phyloP scores from a whole-genome alignment of 2,113 vertebrate species.

The Cyprinodon brontotheroides region DNA sequence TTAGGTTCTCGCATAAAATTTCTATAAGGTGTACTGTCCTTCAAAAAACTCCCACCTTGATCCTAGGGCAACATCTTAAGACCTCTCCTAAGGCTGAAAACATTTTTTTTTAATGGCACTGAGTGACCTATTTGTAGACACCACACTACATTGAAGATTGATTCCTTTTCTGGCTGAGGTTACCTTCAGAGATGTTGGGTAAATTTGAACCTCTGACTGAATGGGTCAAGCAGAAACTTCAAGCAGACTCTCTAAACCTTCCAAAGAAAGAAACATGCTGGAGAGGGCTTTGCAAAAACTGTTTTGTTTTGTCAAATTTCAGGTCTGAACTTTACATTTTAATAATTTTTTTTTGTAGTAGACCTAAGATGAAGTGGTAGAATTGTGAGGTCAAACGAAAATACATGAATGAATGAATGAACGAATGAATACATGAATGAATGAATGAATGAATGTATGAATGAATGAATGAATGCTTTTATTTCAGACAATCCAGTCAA shows the following conservation, averaged over 20 bases:
- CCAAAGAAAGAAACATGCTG: neutral
- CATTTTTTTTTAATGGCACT: conserved; percentile 45
- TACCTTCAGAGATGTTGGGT: conserved; percentile 25
- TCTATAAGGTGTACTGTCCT: conserved; percentile 7
- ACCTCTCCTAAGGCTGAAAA: conserved; percentile 34
- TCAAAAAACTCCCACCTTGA: conserved; percentile 51
- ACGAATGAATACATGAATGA: too few species aligned
- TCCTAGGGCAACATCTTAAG: conserved; percentile 28
- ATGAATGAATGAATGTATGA: too few species aligned
- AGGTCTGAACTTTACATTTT: neutral
- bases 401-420: too few species aligned
- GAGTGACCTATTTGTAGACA: conserved; percentile 54
- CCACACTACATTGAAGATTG: conserved; percentile 48
- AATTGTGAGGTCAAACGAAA: too few species aligned
- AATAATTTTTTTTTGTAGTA: neutral
- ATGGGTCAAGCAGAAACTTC: conserved; percentile 17
- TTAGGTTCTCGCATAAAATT: neutral
- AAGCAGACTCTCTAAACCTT: conserved; percentile 19
- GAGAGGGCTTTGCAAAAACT: neutral
- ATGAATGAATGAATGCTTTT: too few species aligned
- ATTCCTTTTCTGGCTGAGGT: conserved; percentile 33
- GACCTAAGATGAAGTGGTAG: too few species aligned
- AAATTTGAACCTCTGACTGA: conserved; percentile 6
- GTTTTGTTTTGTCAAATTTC: neutral
- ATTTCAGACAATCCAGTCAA: too few species aligned